Evolutionary conservation across 2,113 vertebrate species (phyloP).

Genomic region (Strix aluco): DNA sequence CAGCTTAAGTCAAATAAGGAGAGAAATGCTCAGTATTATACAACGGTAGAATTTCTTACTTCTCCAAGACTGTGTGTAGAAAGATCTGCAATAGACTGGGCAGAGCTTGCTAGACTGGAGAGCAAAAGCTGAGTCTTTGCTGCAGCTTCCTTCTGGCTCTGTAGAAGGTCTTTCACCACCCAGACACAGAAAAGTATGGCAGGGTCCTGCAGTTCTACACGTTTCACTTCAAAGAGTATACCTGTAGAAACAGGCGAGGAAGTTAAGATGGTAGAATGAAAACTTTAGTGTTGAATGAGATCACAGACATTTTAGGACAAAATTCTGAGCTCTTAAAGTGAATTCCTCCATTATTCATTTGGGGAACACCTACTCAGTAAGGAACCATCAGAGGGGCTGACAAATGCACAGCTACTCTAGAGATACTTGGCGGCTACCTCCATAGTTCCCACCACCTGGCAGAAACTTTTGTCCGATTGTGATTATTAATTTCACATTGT

Average conservation of each 20-base stretch:
- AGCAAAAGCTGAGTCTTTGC: slow-evolving; percentile 60
- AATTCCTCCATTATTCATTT: background rate
- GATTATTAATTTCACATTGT: background rate
- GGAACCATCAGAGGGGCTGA: background rate
- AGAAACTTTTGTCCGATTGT: background rate
- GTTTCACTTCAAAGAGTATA: slow-evolving; percentile 82
- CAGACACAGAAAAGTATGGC: slow-evolving; percentile 84
- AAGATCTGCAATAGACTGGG: slow-evolving; percentile 36
- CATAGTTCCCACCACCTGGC: background rate
- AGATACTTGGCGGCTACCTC: background rate
- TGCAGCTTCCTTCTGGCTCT: slow-evolving; percentile 70
- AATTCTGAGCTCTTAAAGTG: background rate
- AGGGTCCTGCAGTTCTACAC: slow-evolving; percentile 70
- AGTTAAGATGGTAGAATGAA: background rate
- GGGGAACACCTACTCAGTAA: background rate
- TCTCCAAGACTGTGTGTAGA: slow-evolving; percentile 39
- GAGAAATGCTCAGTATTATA: background rate
- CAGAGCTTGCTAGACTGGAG: slow-evolving; percentile 64
- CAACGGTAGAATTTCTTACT: slow-evolving; percentile 27
- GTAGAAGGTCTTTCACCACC: slow-evolving; percentile 80
- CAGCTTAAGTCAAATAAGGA: background rate
- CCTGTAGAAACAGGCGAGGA: slow-evolving; percentile 65
- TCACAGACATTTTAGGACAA: rapidly evolving
- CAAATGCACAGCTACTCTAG: background rate
- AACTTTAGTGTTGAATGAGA: background rate